Evolutionary conservation across 2,113 vertebrate species (phyloP), one percentile per base, ranked within the genome.

Genomic region (Eurystomus gularis): DNA sequence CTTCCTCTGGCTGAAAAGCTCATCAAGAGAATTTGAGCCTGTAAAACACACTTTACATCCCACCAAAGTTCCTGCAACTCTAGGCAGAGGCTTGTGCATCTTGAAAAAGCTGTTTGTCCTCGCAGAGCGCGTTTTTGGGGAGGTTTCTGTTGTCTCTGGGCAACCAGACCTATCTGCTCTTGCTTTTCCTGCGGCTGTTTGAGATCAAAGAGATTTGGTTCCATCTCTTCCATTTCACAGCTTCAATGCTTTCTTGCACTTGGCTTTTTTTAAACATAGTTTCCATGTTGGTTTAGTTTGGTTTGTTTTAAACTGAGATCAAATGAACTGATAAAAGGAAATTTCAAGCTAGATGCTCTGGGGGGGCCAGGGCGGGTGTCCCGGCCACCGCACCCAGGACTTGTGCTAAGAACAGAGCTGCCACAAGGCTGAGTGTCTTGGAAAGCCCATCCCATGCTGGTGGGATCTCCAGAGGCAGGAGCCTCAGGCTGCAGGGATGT

Each of bases 41-140:
- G 33, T 11, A 10, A 39, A 80, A n/a, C 11, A 5, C 10, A 2
- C 44, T 6, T 17, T 8, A 29, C 31, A 16, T 40, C 42, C n/a
- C 73, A 9, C 18, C 33, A 2, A 8, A 31, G 48, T 5, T 52
- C 37, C 46, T 4, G 17, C 4, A 19, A 5, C 28, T 13, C 88
- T 1, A 13, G 40, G 40, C 68, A 87, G 40, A 18, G 42, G 0
- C n/a, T 23, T 8, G 23, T 3, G 31, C 26, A 3, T 3, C 24
- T 5, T 4, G n/a, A 11, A 28, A 26, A 5, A 20, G 75, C 54
- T 1, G 9, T 23, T 48, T 11, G 4, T 48, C n/a, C 26, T 28
- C 5, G 0, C 52, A 11, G 72, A 14, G 33, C 1, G 2, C 2
- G 7, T 0, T 9, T 1, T 8, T 1, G 35, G 57, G 85, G 24